A percentile compares a stretch with the other conserved stretches of the same genome.
Evolutionary conservation across 1,140 invertebrate species (phyloP).

Genomic region (Hycleus phaleratus): DNA sequence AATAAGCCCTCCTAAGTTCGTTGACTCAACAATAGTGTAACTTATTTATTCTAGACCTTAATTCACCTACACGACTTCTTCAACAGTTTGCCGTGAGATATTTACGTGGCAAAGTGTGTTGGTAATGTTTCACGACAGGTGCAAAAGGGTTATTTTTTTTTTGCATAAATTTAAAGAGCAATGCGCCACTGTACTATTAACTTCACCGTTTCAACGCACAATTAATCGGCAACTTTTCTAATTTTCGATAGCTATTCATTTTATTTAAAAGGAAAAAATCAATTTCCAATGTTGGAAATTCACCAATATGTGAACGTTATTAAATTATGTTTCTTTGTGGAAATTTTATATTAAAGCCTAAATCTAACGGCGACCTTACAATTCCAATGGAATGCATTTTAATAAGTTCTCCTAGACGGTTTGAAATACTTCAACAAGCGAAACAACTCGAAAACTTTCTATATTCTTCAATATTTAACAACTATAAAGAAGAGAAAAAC

Average conservation of each 20-base stretch:
- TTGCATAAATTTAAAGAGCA: slow-evolving; percentile 12
- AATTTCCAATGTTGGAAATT: no score
- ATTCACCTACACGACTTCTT: slow-evolving; percentile 1
- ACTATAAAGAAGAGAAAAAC: background rate
- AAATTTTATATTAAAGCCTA: no score
- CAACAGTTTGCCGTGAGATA: slow-evolving; percentile 14
- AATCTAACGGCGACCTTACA: no score
- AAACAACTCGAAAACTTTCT: background rate
- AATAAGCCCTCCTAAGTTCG: no score
- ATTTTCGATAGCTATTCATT: background rate
- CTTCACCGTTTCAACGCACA: background rate
- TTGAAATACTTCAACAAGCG: no score
- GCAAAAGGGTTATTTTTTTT: slow-evolving; percentile 10
- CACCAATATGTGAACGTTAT: no score
- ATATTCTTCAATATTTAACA: background rate
- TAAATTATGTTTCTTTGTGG: no score
- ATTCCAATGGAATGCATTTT: no score
- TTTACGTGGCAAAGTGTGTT: slow-evolving; percentile 7
- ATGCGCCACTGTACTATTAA: background rate
- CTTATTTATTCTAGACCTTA: slow-evolving; percentile 3
- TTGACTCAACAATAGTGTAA: background rate
- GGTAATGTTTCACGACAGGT: slow-evolving; percentile 8
- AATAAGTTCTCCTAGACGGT: no score
- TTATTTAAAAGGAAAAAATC: no score
- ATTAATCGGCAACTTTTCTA: background rate